phyloP scores from a whole-genome alignment of 2,797 vertebrate genomes.

The Acanthis flammea region DNA sequence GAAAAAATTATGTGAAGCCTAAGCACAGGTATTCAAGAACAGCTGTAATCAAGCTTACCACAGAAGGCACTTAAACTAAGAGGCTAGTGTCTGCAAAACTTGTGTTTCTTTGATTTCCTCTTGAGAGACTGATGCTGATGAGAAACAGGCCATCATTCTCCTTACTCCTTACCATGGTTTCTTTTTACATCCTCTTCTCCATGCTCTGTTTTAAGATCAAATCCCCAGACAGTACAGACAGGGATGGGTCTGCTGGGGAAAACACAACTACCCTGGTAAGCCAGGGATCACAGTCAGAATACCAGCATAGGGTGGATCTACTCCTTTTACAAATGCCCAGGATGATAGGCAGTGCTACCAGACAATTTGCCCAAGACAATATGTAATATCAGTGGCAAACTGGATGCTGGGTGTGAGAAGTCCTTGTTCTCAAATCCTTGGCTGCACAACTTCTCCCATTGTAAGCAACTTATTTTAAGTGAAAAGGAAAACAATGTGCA shows the following conservation, averaged over 20 bases:
- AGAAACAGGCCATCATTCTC: not conserved
- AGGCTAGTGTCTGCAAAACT: slow-evolving; percentile 49
- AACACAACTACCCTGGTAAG: not conserved
- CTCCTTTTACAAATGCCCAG: not conserved
- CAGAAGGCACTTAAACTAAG: slow-evolving; percentile 26
- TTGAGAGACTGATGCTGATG: slow-evolving; percentile 2
- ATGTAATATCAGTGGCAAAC: not conserved
- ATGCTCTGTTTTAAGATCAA: not conserved
- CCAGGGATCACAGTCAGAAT: not conserved
- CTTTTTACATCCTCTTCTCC: not conserved
- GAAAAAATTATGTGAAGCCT: slow-evolving; percentile 64
- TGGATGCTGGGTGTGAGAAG: not conserved
- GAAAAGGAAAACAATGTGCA: not conserved
- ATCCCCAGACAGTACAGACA: not conserved
- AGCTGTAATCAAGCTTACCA: slow-evolving; percentile 47
- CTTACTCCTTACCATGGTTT: not conserved
- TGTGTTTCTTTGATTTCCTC: slow-evolving; percentile 44
- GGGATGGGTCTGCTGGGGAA: not conserved
- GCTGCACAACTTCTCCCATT: not conserved
- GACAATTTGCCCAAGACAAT: not conserved
- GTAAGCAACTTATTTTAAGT: not conserved
- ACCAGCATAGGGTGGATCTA: not conserved
- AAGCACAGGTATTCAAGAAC: slow-evolving; percentile 69
- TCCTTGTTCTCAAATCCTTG: not conserved
- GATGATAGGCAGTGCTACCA: not conserved